Percentiles rank a stretch among this genome's conserved stretches.
Conservation (phyloP, 2,888 invertebrate genomes). For the Noctua janthe region DNA sequence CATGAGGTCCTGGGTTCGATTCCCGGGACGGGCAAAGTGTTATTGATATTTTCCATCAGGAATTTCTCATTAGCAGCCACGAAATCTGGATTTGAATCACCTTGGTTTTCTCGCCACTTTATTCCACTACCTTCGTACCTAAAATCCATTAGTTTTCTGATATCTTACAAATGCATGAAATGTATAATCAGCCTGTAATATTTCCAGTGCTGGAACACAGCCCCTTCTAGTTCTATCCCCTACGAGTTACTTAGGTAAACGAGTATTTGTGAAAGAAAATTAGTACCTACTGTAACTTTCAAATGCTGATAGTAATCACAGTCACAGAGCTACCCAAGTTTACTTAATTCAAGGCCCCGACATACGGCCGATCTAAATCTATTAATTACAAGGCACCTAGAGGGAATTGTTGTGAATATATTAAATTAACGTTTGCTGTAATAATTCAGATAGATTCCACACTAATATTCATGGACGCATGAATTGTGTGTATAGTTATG, state of each 20-base stretch:
- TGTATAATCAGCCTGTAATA: not conserved
- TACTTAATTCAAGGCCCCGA: slow-evolving; percentile 34
- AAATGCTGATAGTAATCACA: slow-evolving; percentile 7
- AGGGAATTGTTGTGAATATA: slow-evolving; percentile 56
- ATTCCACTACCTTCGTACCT: no score
- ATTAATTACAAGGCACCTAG: slow-evolving; percentile 42
- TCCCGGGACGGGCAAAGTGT: no score
- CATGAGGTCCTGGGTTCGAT: no score
- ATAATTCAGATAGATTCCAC: slow-evolving; percentile 42
- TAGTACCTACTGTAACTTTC: not conserved
- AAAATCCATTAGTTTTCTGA: not conserved
- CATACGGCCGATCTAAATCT: slow-evolving; percentile 44
- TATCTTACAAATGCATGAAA: not conserved
- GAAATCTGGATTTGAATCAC: no score
- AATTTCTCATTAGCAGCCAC: no score
- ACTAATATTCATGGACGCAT: slow-evolving; percentile 45
- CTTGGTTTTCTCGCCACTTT: no score
- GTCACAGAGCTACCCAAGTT: slow-evolving; percentile 6
- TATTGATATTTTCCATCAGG: no score
- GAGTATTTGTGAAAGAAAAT: not conserved
- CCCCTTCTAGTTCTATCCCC: not conserved
- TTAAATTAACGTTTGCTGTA: slow-evolving; percentile 40
- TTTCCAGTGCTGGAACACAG: not conserved
- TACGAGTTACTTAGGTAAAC: not conserved
- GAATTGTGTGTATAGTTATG: slow-evolving; percentile 9